Conservation (phyloP, 1,140 invertebrate genomes). For the Drosophila lowei region DNA sequence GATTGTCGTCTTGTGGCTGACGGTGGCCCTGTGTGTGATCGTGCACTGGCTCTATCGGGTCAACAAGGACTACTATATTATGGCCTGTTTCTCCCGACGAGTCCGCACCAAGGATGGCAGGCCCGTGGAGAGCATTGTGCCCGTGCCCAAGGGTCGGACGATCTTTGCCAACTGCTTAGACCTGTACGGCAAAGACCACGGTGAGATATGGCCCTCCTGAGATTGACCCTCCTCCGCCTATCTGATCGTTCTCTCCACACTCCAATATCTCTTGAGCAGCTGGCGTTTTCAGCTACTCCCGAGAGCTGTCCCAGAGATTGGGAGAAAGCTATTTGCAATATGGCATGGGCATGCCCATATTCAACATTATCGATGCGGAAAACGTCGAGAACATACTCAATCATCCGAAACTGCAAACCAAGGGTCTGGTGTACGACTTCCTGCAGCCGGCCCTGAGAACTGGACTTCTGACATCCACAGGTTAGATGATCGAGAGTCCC, state of each 20-base stretch:
- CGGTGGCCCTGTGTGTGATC: constrained; percentile 30
- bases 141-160: constrained; percentile 34
- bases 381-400: constrained; percentile 57
- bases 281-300: constrained; percentile 28
- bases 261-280: constrained; percentile 9
- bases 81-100: constrained; percentile 41
- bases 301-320: constrained; percentile 8
- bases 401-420: constrained; percentile 55
- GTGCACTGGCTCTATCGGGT: constrained; percentile 43
- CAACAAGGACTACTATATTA: constrained; percentile 51
- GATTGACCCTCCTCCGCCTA: constrained; percentile 2
- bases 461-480: constrained; percentile 87
- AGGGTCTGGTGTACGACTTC: constrained; percentile 82
- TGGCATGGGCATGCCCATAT: constrained; percentile 22
- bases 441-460: constrained; percentile 87
- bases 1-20: constrained; percentile 19
- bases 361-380: constrained; percentile 60
- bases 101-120: constrained; percentile 47
- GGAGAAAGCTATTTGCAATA: constrained; percentile 52
- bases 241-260: neutral
- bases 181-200: constrained; percentile 44
- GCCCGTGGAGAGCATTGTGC: constrained; percentile 22
- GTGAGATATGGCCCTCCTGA: constrained; percentile 22
- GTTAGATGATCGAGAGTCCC: neutral
- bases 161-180: constrained; percentile 57